These are phyloP conservation scores for Aleadryas rufinucha DNA, from an alignment of 2,113 vertebrate species.

Conservation along the genomic window DNA sequence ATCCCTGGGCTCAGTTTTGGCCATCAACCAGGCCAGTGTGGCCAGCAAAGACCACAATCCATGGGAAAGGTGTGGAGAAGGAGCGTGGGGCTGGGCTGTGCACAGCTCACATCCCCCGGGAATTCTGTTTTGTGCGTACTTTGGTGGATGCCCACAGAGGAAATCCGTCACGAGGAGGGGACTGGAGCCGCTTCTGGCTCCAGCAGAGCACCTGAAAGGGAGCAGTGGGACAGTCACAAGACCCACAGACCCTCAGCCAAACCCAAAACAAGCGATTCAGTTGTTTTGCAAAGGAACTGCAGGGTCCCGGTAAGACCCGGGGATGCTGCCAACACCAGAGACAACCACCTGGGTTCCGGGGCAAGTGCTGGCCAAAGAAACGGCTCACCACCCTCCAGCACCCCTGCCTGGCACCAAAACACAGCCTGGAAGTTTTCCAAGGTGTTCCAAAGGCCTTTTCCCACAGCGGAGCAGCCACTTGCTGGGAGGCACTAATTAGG, in stretches of 20 bases:
- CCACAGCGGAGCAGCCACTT: not conserved
- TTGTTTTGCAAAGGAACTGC: not conserved
- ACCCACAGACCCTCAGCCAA: not conserved
- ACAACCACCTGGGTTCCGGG: not conserved
- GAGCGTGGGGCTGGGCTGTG: accelerated
- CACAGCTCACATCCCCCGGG: not conserved
- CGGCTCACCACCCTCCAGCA: not conserved
- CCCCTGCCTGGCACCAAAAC: not conserved
- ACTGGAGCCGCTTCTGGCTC: not conserved
- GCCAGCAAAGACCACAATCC: not conserved
- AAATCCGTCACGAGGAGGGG: not conserved
- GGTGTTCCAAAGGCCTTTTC: not conserved
- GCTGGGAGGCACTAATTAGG: not conserved
- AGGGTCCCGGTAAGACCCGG: not conserved
- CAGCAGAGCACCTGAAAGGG: not conserved
- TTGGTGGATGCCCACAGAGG: not conserved
- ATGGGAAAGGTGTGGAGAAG: not conserved
- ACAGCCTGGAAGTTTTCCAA: not conserved
- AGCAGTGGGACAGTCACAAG: not conserved
- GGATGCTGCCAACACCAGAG: not conserved
- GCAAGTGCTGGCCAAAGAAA: not conserved
- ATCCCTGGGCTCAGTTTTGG: not conserved
- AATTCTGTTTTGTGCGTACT: not conserved
- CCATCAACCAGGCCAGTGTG: not conserved
- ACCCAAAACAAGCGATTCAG: not conserved